These are phyloP conservation scores for Cheilosia urbana DNA, from an alignment of 2,888 invertebrate genomes.

Conservation along the genomic window DNA sequence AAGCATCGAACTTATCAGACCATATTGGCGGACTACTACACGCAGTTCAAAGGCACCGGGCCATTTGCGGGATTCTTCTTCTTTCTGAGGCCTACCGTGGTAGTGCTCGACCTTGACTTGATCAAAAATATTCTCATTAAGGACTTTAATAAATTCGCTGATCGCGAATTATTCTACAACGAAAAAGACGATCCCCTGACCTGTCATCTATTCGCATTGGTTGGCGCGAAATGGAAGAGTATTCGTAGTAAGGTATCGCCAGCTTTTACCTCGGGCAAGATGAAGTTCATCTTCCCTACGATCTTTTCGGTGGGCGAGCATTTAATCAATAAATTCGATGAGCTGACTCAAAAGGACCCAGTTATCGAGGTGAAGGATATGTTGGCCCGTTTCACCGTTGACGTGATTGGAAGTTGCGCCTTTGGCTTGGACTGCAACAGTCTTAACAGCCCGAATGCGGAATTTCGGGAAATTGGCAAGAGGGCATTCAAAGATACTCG, in stretches of 20 bases:
- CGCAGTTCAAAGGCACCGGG: slow-evolving; percentile 78
- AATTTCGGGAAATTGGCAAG: slow-evolving; percentile 80
- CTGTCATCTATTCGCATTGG: slow-evolving; percentile 82
- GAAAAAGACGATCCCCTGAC: slow-evolving; percentile 82
- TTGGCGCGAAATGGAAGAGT: slow-evolving; percentile 82
- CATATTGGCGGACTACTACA: slow-evolving; percentile 78
- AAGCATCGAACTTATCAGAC: slow-evolving; percentile 76
- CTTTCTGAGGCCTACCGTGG: slow-evolving; percentile 78
- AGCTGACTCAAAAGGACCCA: slow-evolving; percentile 43
- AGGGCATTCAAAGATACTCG: slow-evolving; percentile 77
- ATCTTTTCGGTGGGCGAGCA: slow-evolving; percentile 77
- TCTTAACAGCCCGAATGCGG: slow-evolving; percentile 81
- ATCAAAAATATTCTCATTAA: slow-evolving; percentile 79
- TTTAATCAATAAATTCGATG: slow-evolving; percentile 75
- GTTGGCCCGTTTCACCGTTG: slow-evolving; percentile 84
- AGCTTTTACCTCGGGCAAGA: slow-evolving; percentile 79
- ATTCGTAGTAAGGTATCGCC: slow-evolving; percentile 79
- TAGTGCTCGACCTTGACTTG: slow-evolving; percentile 80
- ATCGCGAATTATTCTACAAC: slow-evolving; percentile 81
- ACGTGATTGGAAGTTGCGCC: slow-evolving; percentile 84
- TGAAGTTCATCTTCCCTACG: slow-evolving; percentile 78
- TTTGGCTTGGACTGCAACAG: slow-evolving; percentile 84
- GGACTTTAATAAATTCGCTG: slow-evolving; percentile 80
- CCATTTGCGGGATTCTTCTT: slow-evolving; percentile 80
- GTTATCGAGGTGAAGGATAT: slow-evolving; percentile 82